Conservation (phyloP, 2,113 vertebrate species). For the Calypte anna region DNA sequence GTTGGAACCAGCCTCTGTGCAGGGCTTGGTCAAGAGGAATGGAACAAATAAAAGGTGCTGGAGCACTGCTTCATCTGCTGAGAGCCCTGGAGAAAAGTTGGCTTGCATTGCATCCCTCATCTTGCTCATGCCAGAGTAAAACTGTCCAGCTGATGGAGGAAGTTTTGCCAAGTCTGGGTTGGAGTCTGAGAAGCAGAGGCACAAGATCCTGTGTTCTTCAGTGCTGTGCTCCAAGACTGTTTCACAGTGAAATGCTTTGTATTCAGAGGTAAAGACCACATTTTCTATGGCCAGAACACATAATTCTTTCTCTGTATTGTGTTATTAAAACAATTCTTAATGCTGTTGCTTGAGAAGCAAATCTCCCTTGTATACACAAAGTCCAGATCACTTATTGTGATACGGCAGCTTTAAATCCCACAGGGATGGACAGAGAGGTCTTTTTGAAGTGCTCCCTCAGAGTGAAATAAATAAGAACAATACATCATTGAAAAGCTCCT, state of each 20-base stretch:
- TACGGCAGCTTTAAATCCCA: background rate
- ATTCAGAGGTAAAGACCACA: background rate
- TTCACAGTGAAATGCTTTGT: background rate
- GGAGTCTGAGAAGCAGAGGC: background rate
- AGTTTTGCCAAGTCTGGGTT: background rate
- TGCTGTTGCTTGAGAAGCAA: constrained; percentile 13
- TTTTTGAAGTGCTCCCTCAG: background rate
- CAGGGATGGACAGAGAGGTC: background rate
- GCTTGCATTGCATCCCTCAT: background rate
- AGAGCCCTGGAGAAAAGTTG: background rate
- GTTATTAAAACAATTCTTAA: background rate
- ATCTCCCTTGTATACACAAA: background rate
- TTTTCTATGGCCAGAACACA: background rate
- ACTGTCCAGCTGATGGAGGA: background rate
- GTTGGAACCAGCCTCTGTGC: background rate
- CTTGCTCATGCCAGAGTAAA: background rate
- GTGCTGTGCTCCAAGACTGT: background rate
- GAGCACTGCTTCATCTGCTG: background rate
- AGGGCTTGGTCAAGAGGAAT: background rate
- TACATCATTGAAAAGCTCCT: constrained; percentile 26
- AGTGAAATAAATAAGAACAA: constrained; percentile 29
- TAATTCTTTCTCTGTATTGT: background rate
- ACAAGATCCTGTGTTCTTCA: rapidly evolving
- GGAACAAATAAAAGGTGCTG: background rate
- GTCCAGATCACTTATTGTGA: background rate